Evolutionary conservation across 2,888 invertebrate species (phyloP).

Genomic region (Penaeus monodon): DNA sequence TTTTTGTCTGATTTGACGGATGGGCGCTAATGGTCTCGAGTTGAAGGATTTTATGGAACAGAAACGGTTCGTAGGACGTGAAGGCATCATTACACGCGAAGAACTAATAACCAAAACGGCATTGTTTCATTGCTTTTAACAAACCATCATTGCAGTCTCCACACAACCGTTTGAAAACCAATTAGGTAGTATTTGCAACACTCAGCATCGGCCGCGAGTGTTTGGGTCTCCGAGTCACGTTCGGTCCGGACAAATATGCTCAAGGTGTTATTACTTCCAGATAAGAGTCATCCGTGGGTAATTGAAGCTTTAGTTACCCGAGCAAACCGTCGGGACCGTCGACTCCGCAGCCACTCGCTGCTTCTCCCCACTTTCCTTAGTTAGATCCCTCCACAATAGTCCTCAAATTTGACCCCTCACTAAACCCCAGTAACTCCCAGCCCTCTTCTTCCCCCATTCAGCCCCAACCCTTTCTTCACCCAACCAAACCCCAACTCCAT

Average conservation of each 20-base stretch:
- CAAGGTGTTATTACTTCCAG: conserved; percentile 38
- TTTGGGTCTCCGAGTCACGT: conserved; percentile 34
- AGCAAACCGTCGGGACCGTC: not conserved
- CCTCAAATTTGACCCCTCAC: too few species aligned
- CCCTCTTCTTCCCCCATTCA: too few species aligned
- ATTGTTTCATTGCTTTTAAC: conserved; percentile 19
- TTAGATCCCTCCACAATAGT: too few species aligned
- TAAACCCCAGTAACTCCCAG: too few species aligned
- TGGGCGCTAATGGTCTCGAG: not conserved
- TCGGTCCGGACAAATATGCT: conserved; percentile 26
- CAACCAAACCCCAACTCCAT: too few species aligned
- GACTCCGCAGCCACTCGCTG: too few species aligned
- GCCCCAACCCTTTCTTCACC: too few species aligned
- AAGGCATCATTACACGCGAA: conserved; percentile 15
- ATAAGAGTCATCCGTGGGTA: conserved; percentile 29
- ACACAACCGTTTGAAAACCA: conserved; percentile 38
- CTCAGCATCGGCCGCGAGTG: conserved; percentile 25
- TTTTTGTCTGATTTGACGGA: not conserved
- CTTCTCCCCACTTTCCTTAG: too few species aligned
- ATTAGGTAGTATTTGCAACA: conserved; percentile 28
- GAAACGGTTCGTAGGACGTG: conserved; percentile 11
- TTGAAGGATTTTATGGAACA: not conserved
- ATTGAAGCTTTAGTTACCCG: conserved; percentile 27
- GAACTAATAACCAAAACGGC: conserved; percentile 13
- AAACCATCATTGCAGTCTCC: conserved; percentile 41